Evolutionary conservation across 2,113 vertebrate genomes (phyloP).

Genomic region (Psittacara wagleri): DNA sequence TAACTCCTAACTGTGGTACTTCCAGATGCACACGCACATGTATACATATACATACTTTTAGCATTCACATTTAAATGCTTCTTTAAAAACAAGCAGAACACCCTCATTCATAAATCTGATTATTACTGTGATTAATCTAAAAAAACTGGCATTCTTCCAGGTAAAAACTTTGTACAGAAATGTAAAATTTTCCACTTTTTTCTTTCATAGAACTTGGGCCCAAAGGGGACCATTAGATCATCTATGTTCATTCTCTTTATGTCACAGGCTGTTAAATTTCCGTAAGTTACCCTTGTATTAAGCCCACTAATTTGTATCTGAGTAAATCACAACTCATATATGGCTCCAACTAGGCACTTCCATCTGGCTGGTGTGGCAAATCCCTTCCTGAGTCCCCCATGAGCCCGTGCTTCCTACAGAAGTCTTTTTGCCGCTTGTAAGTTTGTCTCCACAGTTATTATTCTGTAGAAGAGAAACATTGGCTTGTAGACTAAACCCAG

Average conservation of each 20-base stretch:
- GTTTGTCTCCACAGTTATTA: neutral
- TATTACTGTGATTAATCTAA: neutral
- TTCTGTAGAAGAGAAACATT: neutral
- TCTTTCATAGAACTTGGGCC: neutral
- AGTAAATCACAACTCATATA: neutral
- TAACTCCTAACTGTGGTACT: neutral
- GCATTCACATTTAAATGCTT: neutral
- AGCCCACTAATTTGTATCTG: neutral
- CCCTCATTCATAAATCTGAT: neutral
- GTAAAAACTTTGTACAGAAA: neutral
- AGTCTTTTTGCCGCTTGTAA: neutral
- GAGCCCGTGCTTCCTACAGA: neutral
- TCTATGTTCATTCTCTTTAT: neutral
- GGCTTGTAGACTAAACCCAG: neutral
- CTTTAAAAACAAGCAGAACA: neutral
- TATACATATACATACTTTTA: neutral
- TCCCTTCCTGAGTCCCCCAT: neutral
- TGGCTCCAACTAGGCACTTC: neutral
- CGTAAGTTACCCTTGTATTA: neutral
- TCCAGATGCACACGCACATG: neutral
- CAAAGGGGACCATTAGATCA: conserved; percentile 14
- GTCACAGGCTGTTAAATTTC: conserved; percentile 27
- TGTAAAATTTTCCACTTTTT: conserved; percentile 9
- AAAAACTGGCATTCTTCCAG: neutral
- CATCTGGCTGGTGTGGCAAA: neutral